A percentile compares a stretch with the other conserved stretches of the same genome.
Conservation (phyloP, 2,113 vertebrate genomes). For the Rafetus swinhoei region DNA sequence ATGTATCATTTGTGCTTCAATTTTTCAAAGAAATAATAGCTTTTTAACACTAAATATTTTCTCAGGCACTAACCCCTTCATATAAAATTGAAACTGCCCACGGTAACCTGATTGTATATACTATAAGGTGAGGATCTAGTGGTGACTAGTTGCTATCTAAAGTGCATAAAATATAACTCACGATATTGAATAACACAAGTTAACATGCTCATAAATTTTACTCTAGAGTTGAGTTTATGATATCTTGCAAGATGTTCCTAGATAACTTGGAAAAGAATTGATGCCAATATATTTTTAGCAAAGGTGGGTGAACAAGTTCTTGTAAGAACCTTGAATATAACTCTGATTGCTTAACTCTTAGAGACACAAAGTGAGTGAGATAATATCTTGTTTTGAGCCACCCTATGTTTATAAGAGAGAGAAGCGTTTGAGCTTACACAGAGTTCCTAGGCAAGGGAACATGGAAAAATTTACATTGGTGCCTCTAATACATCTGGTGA, state of each 20-base stretch:
- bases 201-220: neutral
- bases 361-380: neutral
- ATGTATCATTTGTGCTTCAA: neutral
- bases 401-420: neutral
- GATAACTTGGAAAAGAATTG: neutral
- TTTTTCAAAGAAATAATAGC: conserved; percentile 27
- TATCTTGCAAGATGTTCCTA: neutral
- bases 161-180: neutral
- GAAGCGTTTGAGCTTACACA: neutral
- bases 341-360: neutral
- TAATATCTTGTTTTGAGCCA: neutral
- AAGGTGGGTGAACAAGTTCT: neutral
- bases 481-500: neutral
- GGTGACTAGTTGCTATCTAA: conserved; percentile 1
- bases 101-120: neutral
- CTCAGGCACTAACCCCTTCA: neutral
- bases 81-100: neutral
- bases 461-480: neutral
- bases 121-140: neutral
- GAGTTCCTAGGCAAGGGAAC: neutral
- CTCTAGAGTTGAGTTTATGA: conserved; percentile 1
- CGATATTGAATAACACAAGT: neutral
- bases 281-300: neutral
- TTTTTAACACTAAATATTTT: conserved; percentile 17
- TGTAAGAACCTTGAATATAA: neutral